A percentile compares a stretch with the other conserved stretches of the same genome.
phyloP scores from a whole-genome alignment of 1,140 invertebrate species.

The Zaprionus nigranus region DNA sequence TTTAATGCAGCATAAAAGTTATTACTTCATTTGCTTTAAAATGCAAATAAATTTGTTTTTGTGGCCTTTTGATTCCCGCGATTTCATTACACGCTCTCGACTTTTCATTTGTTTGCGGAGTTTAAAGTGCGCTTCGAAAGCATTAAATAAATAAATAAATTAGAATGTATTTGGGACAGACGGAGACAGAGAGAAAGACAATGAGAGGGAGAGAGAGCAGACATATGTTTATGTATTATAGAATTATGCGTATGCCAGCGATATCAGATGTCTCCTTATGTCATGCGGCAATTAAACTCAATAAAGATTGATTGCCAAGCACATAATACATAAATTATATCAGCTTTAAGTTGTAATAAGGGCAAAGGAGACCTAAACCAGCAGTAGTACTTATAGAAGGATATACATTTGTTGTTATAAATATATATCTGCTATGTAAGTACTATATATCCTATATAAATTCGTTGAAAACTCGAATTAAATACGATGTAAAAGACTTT shows the following conservation, averaged over 20 bases:
- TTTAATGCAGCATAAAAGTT: conserved; percentile 80
- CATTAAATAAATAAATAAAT: conserved; percentile 39
- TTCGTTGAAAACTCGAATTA: neutral
- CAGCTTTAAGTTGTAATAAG: neutral
- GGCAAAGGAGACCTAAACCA: neutral
- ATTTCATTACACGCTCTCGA: conserved; percentile 25
- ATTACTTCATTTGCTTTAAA: conserved; percentile 80
- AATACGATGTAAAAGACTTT: neutral
- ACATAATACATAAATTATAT: neutral
- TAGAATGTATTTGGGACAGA: conserved; percentile 21
- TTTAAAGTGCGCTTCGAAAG: neutral
- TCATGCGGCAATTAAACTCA: neutral
- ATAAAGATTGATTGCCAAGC: conserved; percentile 13
- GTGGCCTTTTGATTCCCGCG: conserved; percentile 42
- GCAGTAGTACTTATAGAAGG: neutral
- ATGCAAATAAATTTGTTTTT: conserved; percentile 78
- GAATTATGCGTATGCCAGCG: neutral
- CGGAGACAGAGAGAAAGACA: neutral
- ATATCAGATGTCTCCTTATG: neutral
- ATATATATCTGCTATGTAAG: too few species aligned
- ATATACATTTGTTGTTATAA: neutral
- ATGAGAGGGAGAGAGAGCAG: neutral
- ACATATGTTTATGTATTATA: neutral
- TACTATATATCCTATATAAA: neutral
- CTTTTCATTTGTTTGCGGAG: neutral